Percentiles rank a stretch among this genome's conserved stretches.
Evolutionary conservation across 2,113 vertebrate genomes (phyloP).

Genomic region (Albula glossodonta): DNA sequence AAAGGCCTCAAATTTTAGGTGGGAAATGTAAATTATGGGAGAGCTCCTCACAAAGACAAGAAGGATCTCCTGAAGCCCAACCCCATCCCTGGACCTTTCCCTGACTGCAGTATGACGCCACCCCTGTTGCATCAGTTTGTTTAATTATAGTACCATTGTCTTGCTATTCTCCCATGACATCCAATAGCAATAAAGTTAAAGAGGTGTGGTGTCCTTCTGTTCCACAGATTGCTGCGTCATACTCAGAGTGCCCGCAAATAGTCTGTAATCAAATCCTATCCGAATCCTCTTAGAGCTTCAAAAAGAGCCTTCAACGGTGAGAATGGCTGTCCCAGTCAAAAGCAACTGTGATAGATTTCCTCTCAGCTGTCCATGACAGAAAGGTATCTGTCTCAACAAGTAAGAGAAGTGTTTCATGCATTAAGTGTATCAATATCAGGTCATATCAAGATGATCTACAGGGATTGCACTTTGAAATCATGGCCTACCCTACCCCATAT

Average conservation of each 20-base stretch:
- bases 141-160: neutral
- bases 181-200: neutral
- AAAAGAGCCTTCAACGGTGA: neutral
- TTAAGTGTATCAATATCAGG: neutral
- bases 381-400: neutral
- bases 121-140: neutral
- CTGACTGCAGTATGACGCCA: neutral
- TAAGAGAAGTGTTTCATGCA: neutral
- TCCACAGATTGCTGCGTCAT: neutral
- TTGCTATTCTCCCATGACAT: neutral
- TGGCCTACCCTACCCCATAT: neutral
- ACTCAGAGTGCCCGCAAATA: neutral
- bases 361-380: neutral
- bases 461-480: neutral
- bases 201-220: neutral
- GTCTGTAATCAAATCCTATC: neutral
- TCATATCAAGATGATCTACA: neutral
- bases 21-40: neutral
- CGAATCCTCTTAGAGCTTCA: neutral
- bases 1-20: neutral
- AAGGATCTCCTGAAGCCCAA: neutral
- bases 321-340: neutral
- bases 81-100: neutral
- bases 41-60: neutral
- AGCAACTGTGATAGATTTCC: neutral